These are phyloP conservation scores for Otus sunia DNA, from an alignment of 2,113 vertebrate species.

Conservation along the genomic window DNA sequence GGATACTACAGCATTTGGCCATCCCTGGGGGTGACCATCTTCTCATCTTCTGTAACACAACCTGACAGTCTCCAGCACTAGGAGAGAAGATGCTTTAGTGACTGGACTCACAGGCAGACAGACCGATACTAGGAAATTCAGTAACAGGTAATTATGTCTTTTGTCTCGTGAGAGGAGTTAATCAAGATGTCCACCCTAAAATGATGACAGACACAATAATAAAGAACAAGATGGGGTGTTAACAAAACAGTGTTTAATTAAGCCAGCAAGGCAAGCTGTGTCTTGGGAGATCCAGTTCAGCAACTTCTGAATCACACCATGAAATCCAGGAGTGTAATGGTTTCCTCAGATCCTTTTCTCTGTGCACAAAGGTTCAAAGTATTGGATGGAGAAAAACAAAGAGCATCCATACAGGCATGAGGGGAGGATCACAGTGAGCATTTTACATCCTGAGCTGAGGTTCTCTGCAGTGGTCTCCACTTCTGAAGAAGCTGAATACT, in stretches of 20 bases:
- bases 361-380: neutral
- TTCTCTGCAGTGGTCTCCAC: neutral
- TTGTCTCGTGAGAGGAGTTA: neutral
- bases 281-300: conserved; percentile 1
- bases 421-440: neutral
- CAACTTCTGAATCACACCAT: conserved; percentile 5
- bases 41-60: neutral
- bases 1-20: too few relatives aligned
- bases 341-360: neutral
- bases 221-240: conserved; percentile 28
- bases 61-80: neutral
- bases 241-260: conserved; percentile 6
- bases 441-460: neutral
- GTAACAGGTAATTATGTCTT: neutral
- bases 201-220: conserved; percentile 20
- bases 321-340: neutral
- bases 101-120: neutral
- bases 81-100: neutral
- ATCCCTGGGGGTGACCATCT: neutral
- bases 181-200: neutral
- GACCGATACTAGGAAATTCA: neutral
- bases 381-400: neutral
- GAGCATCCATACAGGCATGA: neutral
- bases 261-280: neutral
- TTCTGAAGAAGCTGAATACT: neutral